Base-by-base conservation (phyloP, 2,888 invertebrate species). In the Chouioia cunea region DNA sequence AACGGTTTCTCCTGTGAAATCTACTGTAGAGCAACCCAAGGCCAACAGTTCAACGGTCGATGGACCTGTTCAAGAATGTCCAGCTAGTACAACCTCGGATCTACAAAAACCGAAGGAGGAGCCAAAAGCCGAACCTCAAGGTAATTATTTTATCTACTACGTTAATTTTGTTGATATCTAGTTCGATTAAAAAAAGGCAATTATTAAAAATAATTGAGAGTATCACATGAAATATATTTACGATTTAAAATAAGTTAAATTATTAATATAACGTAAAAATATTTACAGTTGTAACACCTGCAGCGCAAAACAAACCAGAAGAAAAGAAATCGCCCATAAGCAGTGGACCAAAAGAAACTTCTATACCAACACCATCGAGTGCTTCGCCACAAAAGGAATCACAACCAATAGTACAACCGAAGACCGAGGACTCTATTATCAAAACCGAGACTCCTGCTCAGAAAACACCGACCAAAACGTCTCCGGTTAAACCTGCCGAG, bases 321-420 rank as follows among this genome's bases (percentile, higher is more conserved):
- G 85, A 85, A 65, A 85, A 83, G 67, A 84, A 82, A 72, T 71
- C 78, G 52, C 74, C 80, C 52, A 75, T 76, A 76, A 77, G 76
- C 73, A 71, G 50, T 70, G 79, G 79, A 74, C 76, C 79, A 23
- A 83, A 82, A 74, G 73, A 82, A 48, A 43, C 76, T 47, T 53
- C 65, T 18, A 20, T 66, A 4, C 44, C 67, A 10, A 20, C 68
- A 4, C 44, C 67, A 10, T 16, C 27, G 20, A 20, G 20, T 65
- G 23, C 23, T 22, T 65, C 65, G 1, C 67, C 70, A 15, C 67
- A 64, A 22, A 73, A 73, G 57, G 20, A 27, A n/a, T 15, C 44
- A 0, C 62, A 74, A 68, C 20, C 60, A 0, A 15, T 74, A 0
- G 46, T 59, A 18, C 36, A 71, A 15, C 76, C 71, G 6, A 78